Evolutionary conservation across 2,888 invertebrate species (phyloP), one percentile per base, ranked within the genome.

Genomic region (Tetanocera ferruginea): DNA sequence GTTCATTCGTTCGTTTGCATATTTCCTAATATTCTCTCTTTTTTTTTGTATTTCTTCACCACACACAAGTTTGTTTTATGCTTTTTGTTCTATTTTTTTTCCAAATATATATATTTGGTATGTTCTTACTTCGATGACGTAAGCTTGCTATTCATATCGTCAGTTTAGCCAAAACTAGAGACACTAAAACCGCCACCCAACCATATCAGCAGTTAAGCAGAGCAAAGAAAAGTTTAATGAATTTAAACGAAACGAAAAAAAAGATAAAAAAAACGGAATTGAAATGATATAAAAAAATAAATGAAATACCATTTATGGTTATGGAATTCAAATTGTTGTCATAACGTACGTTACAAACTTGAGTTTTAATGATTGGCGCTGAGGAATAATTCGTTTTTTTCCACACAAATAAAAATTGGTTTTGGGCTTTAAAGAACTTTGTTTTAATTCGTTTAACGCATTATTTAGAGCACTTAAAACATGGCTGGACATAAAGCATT

Each of bases 111-210:
- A 70, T 51, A n/a, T 72, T 37, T 57, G 52, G 34, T 23, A 14
- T 52, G 66, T 34, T 75, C 23, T 64, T 64, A 51, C 66, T 52
- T 64, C 66, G 75, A 75, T 75, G 75, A 75, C 75, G 75, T 75
- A 75, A 75, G 37, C 67, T 66, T 25, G 73, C 17, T 60, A 11
- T 60, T 62, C 60, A 43, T 62, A 72, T 55, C 57, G 23, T 52
- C 31, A 66, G 64, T 74, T 73, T 6, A 75, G 75, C 67, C 75
- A 55, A 67, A 67, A 55, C 66, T 23, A 34, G 31, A n/a, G 52
- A 28, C 49, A 23, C 17, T 28, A 37, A 51, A 62, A 70, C 25
- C 60, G 76, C 62, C 67, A 69, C 67, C 76, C 52, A 66, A 67
- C 75, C 75, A 75, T 55, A 66, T 75, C 66, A 75, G 67, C 55